Base-by-base conservation (phyloP, 2,113 vertebrate species). In the Cardinalis cardinalis region DNA sequence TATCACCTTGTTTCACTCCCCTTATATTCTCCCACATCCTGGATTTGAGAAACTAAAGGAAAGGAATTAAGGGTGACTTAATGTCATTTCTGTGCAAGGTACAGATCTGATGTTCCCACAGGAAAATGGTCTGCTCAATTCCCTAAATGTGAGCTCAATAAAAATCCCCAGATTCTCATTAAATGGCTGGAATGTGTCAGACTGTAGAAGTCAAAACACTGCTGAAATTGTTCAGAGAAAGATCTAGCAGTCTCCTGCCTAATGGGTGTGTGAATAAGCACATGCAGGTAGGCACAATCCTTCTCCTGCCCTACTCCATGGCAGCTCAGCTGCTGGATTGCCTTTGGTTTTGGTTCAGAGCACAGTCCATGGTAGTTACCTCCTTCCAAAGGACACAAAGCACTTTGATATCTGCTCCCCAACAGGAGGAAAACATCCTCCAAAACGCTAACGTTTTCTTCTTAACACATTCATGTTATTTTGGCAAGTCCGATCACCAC, bases 131-230 rank as follows among this genome's bases (percentile, higher is more conserved):
- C 76, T 81, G 43, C 65, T 81, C 61, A 49, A 16, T 74, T 95
- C 86, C 90, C 80, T 82, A 75, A 84, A 90, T 84, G 63, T 20
- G 61, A 81, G 80, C 73, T 78, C 80, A 88, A 0, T 69, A 88
- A 93, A 93, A 94, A 51, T 79, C 86, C 73, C 88, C 74, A 91
- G 89, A 66, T 94, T 87, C 93, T 95, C 78, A 89, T 92, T 94
- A 89, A 92, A 79, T 76, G 59, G 66, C 84, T 95, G 91, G 93
- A 96, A 92, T 93, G 74, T 87, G 59, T 92, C 78, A 84, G 81
- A 61, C 74, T 94, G 74, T 48, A 92, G 94, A 79, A 94, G 68
- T 87, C 66, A 87, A 91, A 94, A 94, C 74, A 89, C 66, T 69
- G 68, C 81, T 89, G 89, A 89, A 94, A 92, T 51, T 4, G 0